phyloP scores from a whole-genome alignment of 2,797 vertebrate species.

The Corythornis leucogaster region DNA sequence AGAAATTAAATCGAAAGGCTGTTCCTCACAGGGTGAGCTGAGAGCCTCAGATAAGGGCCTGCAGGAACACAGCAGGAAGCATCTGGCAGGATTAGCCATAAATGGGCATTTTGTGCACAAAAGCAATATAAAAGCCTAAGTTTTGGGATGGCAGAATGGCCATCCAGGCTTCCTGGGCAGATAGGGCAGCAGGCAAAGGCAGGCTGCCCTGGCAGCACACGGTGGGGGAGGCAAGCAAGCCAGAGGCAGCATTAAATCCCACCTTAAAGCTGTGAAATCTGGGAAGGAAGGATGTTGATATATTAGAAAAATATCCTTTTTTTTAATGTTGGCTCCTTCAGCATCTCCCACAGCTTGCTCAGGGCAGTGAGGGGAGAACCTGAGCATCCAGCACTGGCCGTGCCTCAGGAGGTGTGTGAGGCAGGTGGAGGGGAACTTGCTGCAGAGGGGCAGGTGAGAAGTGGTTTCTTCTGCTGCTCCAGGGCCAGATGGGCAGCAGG shows the following conservation, averaged over 20 bases:
- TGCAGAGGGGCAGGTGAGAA: background rate
- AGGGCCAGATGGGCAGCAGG: background rate
- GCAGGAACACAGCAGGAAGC: conserved; percentile 35
- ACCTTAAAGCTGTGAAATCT: conserved; percentile 10
- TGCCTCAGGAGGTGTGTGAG: background rate
- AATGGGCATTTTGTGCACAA: background rate
- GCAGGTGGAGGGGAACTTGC: background rate
- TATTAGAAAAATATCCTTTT: background rate
- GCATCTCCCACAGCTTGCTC: background rate
- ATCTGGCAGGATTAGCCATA: background rate
- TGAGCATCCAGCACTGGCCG: accelerated
- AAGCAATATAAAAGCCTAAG: background rate
- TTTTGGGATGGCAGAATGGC: background rate
- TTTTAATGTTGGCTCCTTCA: background rate
- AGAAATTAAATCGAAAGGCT: background rate
- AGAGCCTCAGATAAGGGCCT: background rate
- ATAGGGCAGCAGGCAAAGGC: background rate
- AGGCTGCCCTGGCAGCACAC: background rate
- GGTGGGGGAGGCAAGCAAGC: background rate
- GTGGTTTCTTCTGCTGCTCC: accelerated
- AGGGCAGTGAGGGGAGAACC: background rate
- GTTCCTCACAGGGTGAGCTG: background rate
- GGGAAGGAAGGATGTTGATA: background rate
- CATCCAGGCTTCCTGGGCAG: background rate
- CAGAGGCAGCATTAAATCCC: background rate